These are phyloP conservation scores for Holothuria scabra DNA, from an alignment of 53 echinoderm and acorn worm species.

Conservation along the genomic window DNA sequence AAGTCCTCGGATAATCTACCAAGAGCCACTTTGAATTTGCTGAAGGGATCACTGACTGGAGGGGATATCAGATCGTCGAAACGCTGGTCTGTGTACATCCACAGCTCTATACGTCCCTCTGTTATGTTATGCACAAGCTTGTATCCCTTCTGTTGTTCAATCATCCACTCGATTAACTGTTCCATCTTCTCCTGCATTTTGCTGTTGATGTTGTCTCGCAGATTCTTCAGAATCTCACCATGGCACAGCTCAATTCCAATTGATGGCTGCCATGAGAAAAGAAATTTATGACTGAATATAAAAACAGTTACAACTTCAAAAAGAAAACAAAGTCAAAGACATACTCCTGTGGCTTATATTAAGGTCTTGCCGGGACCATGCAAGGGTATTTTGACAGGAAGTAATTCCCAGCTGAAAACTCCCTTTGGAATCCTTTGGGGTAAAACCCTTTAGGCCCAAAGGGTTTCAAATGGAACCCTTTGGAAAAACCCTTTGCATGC, in stretches of 20 bases:
- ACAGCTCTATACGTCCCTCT: conserved; percentile 24
- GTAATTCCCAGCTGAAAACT: too few species aligned
- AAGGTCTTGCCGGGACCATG: too few species aligned
- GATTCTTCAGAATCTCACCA: conserved; percentile 18
- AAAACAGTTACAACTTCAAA: background rate
- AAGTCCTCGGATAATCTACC: conserved; percentile 17
- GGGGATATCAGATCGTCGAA: conserved; percentile 25
- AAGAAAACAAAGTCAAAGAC: background rate
- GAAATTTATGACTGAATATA: background rate
- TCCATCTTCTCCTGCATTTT: conserved; percentile 1
- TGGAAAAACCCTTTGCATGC: too few species aligned
- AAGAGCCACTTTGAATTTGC: background rate
- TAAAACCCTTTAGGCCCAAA: too few species aligned
- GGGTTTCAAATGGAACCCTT: too few species aligned
- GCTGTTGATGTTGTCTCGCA: background rate
- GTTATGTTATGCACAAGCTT: background rate
- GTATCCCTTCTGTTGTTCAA: conserved; percentile 21
- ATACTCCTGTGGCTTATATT: background rate
- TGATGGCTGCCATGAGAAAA: conserved; percentile 30
- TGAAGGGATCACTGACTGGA: conserved; percentile 10
- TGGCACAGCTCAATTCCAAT: conserved; percentile 23
- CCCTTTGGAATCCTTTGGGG: too few species aligned
- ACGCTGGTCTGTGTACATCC: conserved; percentile 40
- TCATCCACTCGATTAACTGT: background rate
- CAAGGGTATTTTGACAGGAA: too few species aligned